Conservation (phyloP, 2,888 invertebrate species). For the Merodon equestris region DNA sequence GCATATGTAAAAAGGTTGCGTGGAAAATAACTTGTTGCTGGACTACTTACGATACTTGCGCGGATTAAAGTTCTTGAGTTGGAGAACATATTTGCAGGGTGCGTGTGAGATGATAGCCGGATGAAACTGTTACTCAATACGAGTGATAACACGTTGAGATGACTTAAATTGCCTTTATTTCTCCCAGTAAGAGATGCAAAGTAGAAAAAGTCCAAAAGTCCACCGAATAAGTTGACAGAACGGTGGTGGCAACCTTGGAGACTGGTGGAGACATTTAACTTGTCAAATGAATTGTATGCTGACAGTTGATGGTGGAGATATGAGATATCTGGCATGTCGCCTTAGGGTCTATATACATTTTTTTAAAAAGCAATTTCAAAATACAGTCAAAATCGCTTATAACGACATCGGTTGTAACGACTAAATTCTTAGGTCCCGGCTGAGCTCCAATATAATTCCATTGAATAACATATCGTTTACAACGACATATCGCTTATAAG, state of each 20-base stretch:
- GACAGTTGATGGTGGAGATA: too few species aligned
- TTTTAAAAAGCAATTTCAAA: too few species aligned
- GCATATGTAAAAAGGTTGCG: too few species aligned
- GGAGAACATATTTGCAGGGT: conserved; percentile 73
- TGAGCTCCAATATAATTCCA: too few species aligned
- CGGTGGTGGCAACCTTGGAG: background rate
- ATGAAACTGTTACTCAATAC: conserved; percentile 33
- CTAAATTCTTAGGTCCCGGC: too few species aligned
- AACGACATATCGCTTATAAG: too few species aligned
- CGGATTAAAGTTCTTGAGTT: conserved; percentile 75
- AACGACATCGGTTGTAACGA: too few species aligned
- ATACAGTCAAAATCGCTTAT: too few species aligned
- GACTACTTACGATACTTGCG: conserved; percentile 74
- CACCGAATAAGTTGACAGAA: conserved; percentile 23
- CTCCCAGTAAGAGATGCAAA: background rate
- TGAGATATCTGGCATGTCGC: too few species aligned
- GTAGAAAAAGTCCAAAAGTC: conserved; percentile 48
- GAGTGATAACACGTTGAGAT: conserved; percentile 35
- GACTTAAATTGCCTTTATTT: background rate
- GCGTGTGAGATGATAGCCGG: background rate
- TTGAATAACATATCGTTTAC: too few species aligned
- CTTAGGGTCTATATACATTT: too few species aligned
- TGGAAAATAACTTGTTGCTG: background rate
- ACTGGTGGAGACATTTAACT: background rate
- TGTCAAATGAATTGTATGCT: too few species aligned